Percentiles rank a stretch among this genome's conserved stretches.
Evolutionary conservation across 2,888 invertebrate genomes (phyloP).

Genomic region (Lysandra coridon): DNA sequence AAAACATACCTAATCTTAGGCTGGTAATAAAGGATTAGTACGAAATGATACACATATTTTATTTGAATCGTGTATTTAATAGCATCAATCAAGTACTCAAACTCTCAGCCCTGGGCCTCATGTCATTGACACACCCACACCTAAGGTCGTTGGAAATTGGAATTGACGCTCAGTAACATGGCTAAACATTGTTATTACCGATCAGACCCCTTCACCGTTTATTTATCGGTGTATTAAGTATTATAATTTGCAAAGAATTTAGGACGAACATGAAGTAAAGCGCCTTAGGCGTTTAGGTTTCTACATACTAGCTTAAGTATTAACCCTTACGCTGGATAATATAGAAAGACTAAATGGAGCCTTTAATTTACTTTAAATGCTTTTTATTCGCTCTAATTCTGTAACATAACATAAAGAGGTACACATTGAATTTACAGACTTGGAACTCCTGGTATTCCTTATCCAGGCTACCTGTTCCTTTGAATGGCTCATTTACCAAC

Average conservation of each 20-base stretch:
- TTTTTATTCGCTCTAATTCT: too few species aligned
- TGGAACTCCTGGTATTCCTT: too few species aligned
- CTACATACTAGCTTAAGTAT: not conserved
- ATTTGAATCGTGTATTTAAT: not conserved
- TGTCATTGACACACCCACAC: constrained; percentile 13
- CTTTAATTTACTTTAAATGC: not conserved
- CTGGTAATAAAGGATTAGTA: too few species aligned
- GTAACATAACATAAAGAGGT: too few species aligned
- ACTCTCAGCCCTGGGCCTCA: not conserved
- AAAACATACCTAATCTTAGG: too few species aligned
- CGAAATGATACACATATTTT: not conserved
- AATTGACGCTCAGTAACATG: not conserved
- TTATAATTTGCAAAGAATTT: constrained; percentile 5
- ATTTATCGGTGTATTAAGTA: not conserved
- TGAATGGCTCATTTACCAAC: too few species aligned
- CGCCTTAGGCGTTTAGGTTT: not conserved
- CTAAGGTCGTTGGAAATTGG: not conserved
- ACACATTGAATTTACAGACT: too few species aligned
- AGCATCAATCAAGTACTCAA: constrained; percentile 3
- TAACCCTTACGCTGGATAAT: not conserved
- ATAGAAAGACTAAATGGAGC: not conserved
- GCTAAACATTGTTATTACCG: constrained; percentile 13
- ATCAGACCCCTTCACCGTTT: constrained; percentile 14
- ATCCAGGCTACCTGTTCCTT: too few species aligned
- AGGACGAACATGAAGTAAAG: not conserved